Conservation (phyloP, 2,113 vertebrate genomes). For the Dryoscopus gambensis region DNA sequence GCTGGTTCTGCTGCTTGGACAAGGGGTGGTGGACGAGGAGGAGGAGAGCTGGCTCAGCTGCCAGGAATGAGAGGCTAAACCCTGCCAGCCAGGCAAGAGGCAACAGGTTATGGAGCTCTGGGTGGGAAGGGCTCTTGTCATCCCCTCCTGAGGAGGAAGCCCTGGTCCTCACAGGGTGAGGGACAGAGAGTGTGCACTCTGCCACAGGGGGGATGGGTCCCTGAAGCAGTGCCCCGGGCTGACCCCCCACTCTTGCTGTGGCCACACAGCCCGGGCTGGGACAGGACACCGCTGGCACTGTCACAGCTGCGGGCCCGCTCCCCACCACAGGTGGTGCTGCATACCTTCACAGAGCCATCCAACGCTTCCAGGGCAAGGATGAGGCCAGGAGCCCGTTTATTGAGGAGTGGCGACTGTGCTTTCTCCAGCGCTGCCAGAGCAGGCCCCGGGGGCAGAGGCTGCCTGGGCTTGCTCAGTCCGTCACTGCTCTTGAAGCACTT, state of each 20-base stretch:
- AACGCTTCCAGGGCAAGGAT: accelerated
- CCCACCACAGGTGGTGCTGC: accelerated
- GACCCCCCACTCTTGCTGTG: background rate
- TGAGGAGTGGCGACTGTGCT: background rate
- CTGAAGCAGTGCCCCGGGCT: accelerated
- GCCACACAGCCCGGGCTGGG: accelerated
- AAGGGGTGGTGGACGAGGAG: background rate
- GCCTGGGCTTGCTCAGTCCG: background rate
- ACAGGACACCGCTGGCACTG: accelerated
- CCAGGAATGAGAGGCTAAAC: background rate
- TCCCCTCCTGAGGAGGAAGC: background rate
- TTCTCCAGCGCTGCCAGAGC: background rate
- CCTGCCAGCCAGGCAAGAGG: background rate
- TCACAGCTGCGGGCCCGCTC: accelerated
- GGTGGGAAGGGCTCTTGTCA: background rate
- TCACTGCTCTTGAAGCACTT: too few relatives aligned
- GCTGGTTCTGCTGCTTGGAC: background rate
- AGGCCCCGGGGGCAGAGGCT: background rate
- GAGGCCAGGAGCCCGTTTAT: background rate
- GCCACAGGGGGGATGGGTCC: accelerated
- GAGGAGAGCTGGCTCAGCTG: background rate
- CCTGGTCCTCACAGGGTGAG: background rate
- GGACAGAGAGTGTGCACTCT: background rate
- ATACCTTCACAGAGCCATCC: accelerated
- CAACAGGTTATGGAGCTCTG: background rate